Percentiles rank a stretch among this genome's conserved stretches.
These are phyloP conservation scores for Allygus modestus DNA, from an alignment of 2,888 invertebrate genomes.

Conservation along the genomic window DNA sequence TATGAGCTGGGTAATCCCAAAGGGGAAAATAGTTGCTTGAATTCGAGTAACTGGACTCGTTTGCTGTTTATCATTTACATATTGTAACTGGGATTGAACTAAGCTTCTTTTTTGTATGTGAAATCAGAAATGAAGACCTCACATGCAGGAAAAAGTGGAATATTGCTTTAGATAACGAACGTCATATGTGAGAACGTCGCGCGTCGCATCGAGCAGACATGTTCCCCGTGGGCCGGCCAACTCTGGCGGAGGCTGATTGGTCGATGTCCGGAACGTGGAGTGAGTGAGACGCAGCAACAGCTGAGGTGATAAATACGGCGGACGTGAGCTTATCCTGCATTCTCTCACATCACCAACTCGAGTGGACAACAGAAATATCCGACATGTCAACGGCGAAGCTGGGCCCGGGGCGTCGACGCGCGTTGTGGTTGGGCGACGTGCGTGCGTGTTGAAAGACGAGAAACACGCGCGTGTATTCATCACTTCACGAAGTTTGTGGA, in stretches of 20 bases:
- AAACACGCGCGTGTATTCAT: neutral
- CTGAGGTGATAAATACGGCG: slow-evolving; percentile 36
- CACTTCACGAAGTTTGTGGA: neutral
- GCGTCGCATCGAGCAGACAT: neutral
- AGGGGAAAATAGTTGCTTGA: no score
- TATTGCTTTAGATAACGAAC: no score
- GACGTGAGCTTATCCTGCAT: slow-evolving; percentile 21
- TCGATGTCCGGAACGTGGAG: neutral
- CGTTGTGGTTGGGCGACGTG: neutral
- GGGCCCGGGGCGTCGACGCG: no score
- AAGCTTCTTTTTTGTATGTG: no score
- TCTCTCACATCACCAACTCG: neutral
- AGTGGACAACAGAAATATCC: slow-evolving; percentile 16
- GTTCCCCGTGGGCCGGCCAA: no score
- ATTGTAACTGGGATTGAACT: no score
- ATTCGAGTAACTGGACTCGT: no score
- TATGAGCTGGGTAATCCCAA: no score
- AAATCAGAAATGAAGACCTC: no score
- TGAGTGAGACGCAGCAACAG: neutral
- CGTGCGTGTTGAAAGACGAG: neutral
- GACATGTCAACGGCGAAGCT: neutral
- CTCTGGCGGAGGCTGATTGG: neutral
- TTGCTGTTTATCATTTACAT: no score
- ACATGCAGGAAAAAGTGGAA: no score
- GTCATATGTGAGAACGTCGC: no score